A percentile compares a stretch with the other conserved stretches of the same genome.
Evolutionary conservation across 2,113 vertebrate species (phyloP).

Genomic region (Chunga burmeisteri): DNA sequence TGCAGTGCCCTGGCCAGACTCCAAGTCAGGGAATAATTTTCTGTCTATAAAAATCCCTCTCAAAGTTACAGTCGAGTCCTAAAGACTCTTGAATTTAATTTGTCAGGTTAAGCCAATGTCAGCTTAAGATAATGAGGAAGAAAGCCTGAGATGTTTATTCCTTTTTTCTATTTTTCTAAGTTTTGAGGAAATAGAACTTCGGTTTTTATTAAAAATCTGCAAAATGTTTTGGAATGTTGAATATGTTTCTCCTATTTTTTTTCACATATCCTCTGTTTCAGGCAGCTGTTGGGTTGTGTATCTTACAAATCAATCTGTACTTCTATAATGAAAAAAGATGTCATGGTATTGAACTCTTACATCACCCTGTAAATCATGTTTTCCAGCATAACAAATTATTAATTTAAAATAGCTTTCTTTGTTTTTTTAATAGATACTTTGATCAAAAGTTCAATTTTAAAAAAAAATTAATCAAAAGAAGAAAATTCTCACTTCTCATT

Average conservation of each 20-base stretch:
- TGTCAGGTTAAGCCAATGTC: constrained; percentile 25
- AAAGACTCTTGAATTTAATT: constrained; percentile 30
- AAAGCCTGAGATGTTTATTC: background rate
- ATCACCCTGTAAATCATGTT: background rate
- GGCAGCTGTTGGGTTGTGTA: constrained; percentile 28
- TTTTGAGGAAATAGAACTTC: background rate
- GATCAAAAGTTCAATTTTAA: background rate
- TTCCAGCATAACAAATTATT: background rate
- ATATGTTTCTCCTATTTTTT: background rate
- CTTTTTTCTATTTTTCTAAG: background rate
- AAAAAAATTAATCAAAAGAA: background rate
- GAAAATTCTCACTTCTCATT: background rate
- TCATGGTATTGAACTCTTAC: background rate
- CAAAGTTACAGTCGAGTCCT: background rate
- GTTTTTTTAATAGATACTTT: background rate
- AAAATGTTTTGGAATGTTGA: background rate
- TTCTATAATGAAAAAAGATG: background rate
- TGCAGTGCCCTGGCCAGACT: constrained; percentile 38
- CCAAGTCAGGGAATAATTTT: constrained; percentile 45
- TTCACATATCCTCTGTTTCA: background rate
- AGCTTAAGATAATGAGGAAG: background rate
- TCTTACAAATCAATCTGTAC: constrained; percentile 7
- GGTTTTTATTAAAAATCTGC: background rate
- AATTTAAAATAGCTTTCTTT: background rate
- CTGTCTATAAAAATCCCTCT: constrained; percentile 46